A percentile compares a stretch with the other conserved stretches of the same genome.
Evolutionary conservation across 1,140 invertebrate species (phyloP).

Genomic region (Lutraria rhynchaena): DNA sequence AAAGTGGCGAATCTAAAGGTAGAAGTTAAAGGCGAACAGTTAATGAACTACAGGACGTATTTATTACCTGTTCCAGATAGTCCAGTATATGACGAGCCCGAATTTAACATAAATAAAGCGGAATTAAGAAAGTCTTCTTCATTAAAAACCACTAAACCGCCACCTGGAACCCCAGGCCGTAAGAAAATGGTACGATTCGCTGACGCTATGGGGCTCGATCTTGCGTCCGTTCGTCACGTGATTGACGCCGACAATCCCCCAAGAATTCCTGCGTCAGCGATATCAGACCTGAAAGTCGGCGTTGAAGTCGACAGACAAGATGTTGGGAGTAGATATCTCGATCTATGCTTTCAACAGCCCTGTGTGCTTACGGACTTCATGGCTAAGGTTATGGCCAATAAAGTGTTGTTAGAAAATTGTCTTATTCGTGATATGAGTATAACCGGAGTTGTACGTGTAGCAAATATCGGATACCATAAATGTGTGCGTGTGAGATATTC

Average conservation of each 20-base stretch:
- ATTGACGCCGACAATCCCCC: constrained; percentile 79
- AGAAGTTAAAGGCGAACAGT: constrained; percentile 21
- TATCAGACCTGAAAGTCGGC: constrained; percentile 75
- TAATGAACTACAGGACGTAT: constrained; percentile 23
- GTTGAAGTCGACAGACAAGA: constrained; percentile 67
- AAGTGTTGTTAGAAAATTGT: constrained; percentile 92
- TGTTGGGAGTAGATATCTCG: constrained; percentile 81
- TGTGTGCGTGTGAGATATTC: constrained; percentile 93
- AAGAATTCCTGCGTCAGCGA: constrained; percentile 79
- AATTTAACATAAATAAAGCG: constrained; percentile 77
- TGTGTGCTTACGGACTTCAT: constrained; percentile 89
- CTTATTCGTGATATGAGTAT: constrained; percentile 86
- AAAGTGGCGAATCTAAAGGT: constrained; percentile 36
- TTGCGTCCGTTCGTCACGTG: constrained; percentile 90
- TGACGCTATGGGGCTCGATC: constrained; percentile 95
- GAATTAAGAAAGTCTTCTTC: constrained; percentile 85
- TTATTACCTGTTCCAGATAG: constrained; percentile 63
- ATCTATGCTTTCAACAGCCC: constrained; percentile 93
- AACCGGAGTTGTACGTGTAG: constrained; percentile 92
- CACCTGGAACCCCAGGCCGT: constrained; percentile 87
- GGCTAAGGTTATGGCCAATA: constrained; percentile 87
- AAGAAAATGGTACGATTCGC: constrained; percentile 98
- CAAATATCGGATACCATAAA: constrained; percentile 96
- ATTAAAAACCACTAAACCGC: constrained; percentile 94
- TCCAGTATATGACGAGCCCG: constrained; percentile 75